Base-by-base conservation (phyloP, 92 coral and sea anemone genomes). In the Meandrina meandrites region DNA sequence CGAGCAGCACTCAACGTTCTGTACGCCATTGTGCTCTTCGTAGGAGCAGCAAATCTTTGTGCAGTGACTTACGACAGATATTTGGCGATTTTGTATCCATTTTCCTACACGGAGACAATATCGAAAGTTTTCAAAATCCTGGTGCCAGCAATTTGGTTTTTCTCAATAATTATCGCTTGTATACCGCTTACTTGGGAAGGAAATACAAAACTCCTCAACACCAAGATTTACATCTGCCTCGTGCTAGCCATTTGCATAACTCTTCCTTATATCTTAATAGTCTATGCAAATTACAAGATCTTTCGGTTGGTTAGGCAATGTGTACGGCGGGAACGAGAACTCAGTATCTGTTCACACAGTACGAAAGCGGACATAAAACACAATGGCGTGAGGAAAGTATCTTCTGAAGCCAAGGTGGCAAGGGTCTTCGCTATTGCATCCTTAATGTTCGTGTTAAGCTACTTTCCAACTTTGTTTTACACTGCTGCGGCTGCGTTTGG, bases 61-160 rank as follows among this genome's bases (percentile, higher is more conserved):
- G 98, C 94, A 2, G 98, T 94, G 56, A 94, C 98, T 15, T 86
- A 82, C 66, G 98, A 94, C 76, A 93, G 98, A 58, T 91, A 94
- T 90, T 71, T 93, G 28, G 98, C 98, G 22, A 90, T 94, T 79
- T 87, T 92, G 78, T 84, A 84, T 34, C 98, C 98, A 17, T 85
- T 94, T 60, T 89, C 92, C 35, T 94, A 94, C 89, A 68, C 84
- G n/a, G 84, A 57, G 47, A 84, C 89, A 21, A 93, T 94, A 86
- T 78, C 88, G 42, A 94, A 82, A 83, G 83, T 90, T 81, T 89
- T 91, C 35, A 86, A 85, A 86, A 82, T 94, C 80, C 54, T 93
- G 0, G 83, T 89, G 37, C 89, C 89, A 19, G 73, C 88, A 47
- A 91, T 94, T 37, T 94, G 98, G 98, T 12, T 75, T 24, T 77